Conservation (phyloP, 2,113 vertebrate species). For the Excalfactoria chinensis region DNA sequence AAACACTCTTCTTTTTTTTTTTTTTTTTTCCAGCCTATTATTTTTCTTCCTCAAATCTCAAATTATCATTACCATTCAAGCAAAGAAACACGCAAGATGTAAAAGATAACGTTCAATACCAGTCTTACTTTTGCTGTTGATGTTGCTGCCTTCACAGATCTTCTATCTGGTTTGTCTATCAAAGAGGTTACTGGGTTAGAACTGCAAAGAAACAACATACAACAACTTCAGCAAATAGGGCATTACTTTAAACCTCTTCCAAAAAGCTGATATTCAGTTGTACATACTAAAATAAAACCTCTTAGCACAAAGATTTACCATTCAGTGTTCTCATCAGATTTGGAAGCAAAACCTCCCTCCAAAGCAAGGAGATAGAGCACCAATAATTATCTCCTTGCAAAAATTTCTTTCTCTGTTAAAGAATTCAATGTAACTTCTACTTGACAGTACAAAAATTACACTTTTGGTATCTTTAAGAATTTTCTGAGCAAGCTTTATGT, state of each 20-base stretch:
- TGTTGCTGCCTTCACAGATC: conserved; percentile 23
- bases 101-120: background rate
- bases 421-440: background rate
- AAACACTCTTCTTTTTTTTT: background rate
- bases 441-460: background rate
- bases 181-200: conserved; percentile 36
- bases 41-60: background rate
- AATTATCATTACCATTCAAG: background rate
- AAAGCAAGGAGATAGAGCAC: background rate
- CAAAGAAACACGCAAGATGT: background rate
- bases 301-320: background rate
- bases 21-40: background rate
- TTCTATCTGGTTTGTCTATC: conserved; percentile 49
- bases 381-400: background rate
- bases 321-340: background rate
- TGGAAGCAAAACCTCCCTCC: background rate
- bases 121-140: conserved; percentile 75
- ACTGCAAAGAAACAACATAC: conserved; percentile 54
- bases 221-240: background rate
- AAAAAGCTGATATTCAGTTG: background rate
- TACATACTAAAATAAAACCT: background rate
- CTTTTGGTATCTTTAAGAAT: background rate
- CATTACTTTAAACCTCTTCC: background rate
- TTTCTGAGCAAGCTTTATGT: background rate
- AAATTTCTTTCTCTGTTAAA: background rate